Base-by-base conservation (phyloP, 2,113 vertebrate species). In the Anhinga anhinga region DNA sequence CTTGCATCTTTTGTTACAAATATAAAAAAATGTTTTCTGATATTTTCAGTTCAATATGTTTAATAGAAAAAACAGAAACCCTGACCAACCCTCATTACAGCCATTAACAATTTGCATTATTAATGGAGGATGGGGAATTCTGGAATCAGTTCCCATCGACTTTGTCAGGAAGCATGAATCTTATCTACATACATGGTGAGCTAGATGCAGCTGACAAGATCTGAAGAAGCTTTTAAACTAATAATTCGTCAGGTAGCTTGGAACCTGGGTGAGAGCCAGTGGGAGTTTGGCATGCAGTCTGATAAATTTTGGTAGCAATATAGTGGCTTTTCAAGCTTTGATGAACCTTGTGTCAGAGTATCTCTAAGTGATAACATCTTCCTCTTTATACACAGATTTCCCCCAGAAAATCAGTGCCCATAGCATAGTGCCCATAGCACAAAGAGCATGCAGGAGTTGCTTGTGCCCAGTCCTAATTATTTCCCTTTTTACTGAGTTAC, bases 161-260 rank as follows among this genome's bases (percentile, higher is more conserved):
- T 61, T 82, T 91, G 32, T 71, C 58, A 86, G 23, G 53, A 95
- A 32, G 49, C 38, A 40, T 88, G 78, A 91, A 70, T 67, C 40
- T 94, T 79, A 87, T 70, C 86, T 91, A 50, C 14, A 19, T 52
- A 66, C 16, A 59, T 17, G 40, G 83, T 55, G 29, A 91, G 34
- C 36, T 82, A 45, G 66, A 71, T 87, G 66, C 6, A 4, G 53
- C 67, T 90, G 90, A 76, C 79, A 96, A 90, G 84, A 93, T 53
- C 86, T 95, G 61, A 92, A 90, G 66, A 86, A 91, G 71, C 62
- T 95, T 97, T 94, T 90, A 94, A 88, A 59, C 45, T 65, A 90
- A 58, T 71, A 86, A 80, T 93, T 97, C 55, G 80, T 90, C 6
- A 6, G 63, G 67, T 87, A 88, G 36, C 38, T 70, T 70, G 63